Conservation (phyloP, 2,888 invertebrate species). For the Dexiosoma caninum region DNA sequence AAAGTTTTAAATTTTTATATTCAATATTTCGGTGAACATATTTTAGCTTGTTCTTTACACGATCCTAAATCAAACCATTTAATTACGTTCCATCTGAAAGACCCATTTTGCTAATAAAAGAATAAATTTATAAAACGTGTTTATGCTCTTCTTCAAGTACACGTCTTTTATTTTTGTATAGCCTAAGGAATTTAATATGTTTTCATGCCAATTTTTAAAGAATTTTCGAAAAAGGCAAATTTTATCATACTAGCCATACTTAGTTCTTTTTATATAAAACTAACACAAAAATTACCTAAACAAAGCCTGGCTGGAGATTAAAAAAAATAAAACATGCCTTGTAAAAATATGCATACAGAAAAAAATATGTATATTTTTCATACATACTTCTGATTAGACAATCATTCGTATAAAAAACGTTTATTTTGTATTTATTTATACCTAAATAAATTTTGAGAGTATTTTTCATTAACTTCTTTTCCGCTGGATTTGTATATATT, state of each 20-base stretch:
- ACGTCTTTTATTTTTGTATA: neutral
- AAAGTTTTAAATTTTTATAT: neutral
- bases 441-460: neutral
- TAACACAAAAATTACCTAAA: neutral
- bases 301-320: neutral
- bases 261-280: neutral
- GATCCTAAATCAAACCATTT: neutral
- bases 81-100: neutral
- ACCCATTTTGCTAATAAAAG: neutral
- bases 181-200: neutral
- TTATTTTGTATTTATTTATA: neutral
- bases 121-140: conserved; percentile 4
- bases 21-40: neutral
- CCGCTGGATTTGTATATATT: no score
- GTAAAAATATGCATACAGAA: neutral
- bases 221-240: neutral
- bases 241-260: neutral
- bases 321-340: neutral
- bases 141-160: neutral
- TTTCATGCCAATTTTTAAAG: neutral
- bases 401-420: neutral
- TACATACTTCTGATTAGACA: neutral
- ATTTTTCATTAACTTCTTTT: neutral
- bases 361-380: neutral
- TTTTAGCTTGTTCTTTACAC: neutral